Base-by-base conservation (phyloP, 2,113 vertebrate genomes). In the Spea multiplicata region DNA sequence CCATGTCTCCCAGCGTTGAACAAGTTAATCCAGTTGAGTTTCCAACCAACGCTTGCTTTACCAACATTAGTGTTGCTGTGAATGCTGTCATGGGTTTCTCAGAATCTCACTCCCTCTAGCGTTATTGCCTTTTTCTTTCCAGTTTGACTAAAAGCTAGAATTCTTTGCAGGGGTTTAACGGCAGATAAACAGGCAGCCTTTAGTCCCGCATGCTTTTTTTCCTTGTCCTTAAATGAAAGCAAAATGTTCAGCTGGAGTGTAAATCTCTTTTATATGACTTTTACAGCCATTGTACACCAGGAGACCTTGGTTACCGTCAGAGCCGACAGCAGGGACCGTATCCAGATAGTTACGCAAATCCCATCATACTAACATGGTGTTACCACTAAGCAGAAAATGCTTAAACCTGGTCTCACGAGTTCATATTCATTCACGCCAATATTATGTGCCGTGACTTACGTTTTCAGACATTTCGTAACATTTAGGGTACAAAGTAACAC, bases 211-310 rank as follows among this genome's bases (percentile, higher is more conserved):
- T 64, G 9, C 5, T 8, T 7, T 64, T 64, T 64, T 9, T 16
- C 5, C 9, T 64, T 64, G 55, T 16, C 61, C 9, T 64, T 30
- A 30, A 13, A 16, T 30, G 3, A 64, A 64, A 64, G 16, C 61
- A 64, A 0, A 30, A 14, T 64, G 61, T 16, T 17, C n/a, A 6
- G 6, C 6, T 17, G n/a, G 30, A 2, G 6, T 13, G n/a, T 64
- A 64, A 64, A 64, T 64, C 61, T 17, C 14, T 64, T 64, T 64
- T 64, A 64, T 64, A 64, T 64, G 61, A 64, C 61, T 64, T 64
- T 64, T 64, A 64, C 17, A 64, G 61, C 16, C n/a, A 7, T 30
- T 5, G n/a, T 7, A 5, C 61, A 64, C 61, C 30, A 16, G n/a
- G 30, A 30, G 61, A 64, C 5, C 9, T 64, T 64, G n/a, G 61